Evolutionary conservation across 2,797 vertebrate genomes (phyloP), one percentile per base, ranked within the genome.

Genomic region (Benthosema pterotum): DNA sequence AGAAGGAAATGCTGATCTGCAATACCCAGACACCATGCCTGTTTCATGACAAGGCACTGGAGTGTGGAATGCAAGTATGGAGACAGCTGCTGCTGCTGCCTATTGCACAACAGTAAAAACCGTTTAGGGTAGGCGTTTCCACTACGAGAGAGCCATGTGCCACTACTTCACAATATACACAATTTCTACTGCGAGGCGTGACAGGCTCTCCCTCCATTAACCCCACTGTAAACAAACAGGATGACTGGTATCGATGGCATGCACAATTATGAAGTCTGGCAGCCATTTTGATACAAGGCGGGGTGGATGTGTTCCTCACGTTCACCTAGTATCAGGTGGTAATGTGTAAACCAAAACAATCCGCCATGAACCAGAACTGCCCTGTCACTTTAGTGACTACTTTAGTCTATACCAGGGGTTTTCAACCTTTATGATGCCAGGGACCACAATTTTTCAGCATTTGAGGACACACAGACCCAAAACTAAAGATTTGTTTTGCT

Each of bases 251-350:
- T n/a, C 42, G 64, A 50, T 57, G 69, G 75, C 54, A 72, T 78
- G 72, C 71, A 63, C 55, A 66, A 77, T 67, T 63, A 81, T 67
- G 47, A n/a, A 57, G 83, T 71, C 63, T 46, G 54, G 42, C 57
- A 48, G 73, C 60, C 16, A 25, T 19, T 19, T 64, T 32, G 8
- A 17, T 22, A 0, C 7, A 9, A 38, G 32, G 32, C 32, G 5
- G 9, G 8, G 32, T 38, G 11, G 16, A 15, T 17, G 32, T 8
- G 11, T 55, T n/a, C 12, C 19, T 7, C 14, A 12, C 50, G 11
- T 5, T 11, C 11, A 43, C 2, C 9, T 19, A 2, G 38, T 38
- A 38, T 38, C 32, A 11, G 11, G 13, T n/a, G 14, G 52, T 16
- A 42, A 19, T 11, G 9, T 11, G 14, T 38, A 42, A 38, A 15